Base-by-base conservation (phyloP, 2,113 vertebrate species). In the Lagenorhynchus albirostris region DNA sequence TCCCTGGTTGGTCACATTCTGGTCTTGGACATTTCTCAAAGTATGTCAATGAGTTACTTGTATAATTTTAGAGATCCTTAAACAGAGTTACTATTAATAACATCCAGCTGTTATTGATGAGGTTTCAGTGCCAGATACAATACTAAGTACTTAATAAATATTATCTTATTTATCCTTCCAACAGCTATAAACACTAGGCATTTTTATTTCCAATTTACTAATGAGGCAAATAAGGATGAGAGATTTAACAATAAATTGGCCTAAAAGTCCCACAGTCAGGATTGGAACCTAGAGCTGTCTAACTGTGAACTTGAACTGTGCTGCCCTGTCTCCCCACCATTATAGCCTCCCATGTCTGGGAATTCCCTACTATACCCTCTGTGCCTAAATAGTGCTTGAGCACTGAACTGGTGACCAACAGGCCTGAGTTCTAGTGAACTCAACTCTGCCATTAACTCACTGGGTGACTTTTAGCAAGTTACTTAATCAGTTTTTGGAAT, bases 141-240 rank as follows among this genome's bases (percentile, higher is more conserved):
- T 47, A 31, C 47, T 62, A 68, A 93, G 53, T 47, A 62, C n/a
- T 95, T 91, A 79, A 80, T 26, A 50, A 93, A 67, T 26, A 50
- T 41, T 79, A 80, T 33, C 41, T 87, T 58, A 10, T 81, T 93
- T 90, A 60, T 84, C 26, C 26, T 93, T 5, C 65, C 41, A 90
- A 74, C 11, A 83, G 21, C 47, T 95, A 20, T 85, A 93, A 71
- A 53, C 83, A 38, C 12, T 31, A 93, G 38, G 15, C 23, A 41
- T 85, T 94, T 94, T 97, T 53, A 97, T 96, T 92, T 95, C 53
- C 41, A 41, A 55, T 92, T 96, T 88, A 67, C 23, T 20, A 58
- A 77, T 29, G n/a, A 91, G 31, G 65, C n/a, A 92, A 91, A 15
- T 50, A 92, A 92, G 55, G 33, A 81, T 55, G 29, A 82, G n/a